Evolutionary conservation across 2,888 invertebrate species (phyloP).

Genomic region (Drosophila histrio): DNA sequence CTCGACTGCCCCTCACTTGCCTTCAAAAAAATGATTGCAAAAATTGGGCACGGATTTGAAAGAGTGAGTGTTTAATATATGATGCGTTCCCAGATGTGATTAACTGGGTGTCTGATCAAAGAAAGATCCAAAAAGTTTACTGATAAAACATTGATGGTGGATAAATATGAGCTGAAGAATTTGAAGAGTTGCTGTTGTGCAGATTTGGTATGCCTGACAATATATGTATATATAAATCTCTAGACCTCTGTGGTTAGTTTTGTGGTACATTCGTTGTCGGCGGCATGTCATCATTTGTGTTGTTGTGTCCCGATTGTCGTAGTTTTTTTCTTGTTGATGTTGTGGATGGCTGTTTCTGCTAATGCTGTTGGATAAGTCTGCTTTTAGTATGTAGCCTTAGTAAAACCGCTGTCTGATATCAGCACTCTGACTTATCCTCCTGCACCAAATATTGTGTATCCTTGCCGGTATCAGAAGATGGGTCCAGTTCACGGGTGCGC

Average conservation of each 20-base stretch:
- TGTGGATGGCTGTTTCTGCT: constrained; percentile 17
- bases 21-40: constrained; percentile 60
- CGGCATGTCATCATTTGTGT: constrained; percentile 65
- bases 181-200: constrained; percentile 1
- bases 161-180: not conserved
- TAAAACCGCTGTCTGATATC: constrained; percentile 77
- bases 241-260: constrained; percentile 66
- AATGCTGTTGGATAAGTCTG: constrained; percentile 42
- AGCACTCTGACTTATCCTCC: constrained; percentile 90
- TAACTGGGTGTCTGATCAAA: not conserved
- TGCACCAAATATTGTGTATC: constrained; percentile 96
- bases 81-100: not conserved
- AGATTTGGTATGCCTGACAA: constrained; percentile 11
- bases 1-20: constrained; percentile 26
- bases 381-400: constrained; percentile 69
- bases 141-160: not conserved
- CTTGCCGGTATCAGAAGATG: constrained; percentile 93
- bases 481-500: constrained; percentile 92
- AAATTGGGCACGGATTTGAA: constrained; percentile 1
- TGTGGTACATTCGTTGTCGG: constrained; percentile 30
- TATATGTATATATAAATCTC: not conserved
- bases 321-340: constrained; percentile 31
- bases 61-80: not conserved
- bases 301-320: constrained; percentile 48
- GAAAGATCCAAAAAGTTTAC: not conserved